phyloP scores from a whole-genome alignment of 1,140 invertebrate genomes.

The Gonioctena quinquepunctata region DNA sequence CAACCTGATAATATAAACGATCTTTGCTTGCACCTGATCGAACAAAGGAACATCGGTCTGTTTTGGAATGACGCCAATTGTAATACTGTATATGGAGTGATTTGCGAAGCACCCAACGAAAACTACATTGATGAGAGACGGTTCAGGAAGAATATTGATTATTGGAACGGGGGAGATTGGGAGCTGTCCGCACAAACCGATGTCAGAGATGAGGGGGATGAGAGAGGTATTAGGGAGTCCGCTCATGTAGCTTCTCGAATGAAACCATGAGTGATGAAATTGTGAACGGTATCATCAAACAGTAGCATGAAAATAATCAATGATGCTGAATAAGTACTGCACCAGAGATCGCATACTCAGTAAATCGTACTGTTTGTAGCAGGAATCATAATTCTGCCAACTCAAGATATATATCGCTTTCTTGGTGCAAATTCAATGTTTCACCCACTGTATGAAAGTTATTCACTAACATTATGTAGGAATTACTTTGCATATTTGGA shows the following conservation, averaged over 20 bases:
- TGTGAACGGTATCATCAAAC: background rate
- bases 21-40: background rate
- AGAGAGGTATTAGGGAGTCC: background rate
- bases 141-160: background rate
- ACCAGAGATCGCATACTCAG: too few relatives aligned
- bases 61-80: constrained; percentile 11
- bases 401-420: too few relatives aligned
- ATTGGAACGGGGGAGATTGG: background rate
- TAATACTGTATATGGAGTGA: background rate
- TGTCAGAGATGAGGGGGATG: background rate
- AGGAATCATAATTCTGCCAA: too few relatives aligned
- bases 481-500: too few relatives aligned
- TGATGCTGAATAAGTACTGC: too few relatives aligned
- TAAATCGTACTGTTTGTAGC: too few relatives aligned
- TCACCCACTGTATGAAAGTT: too few relatives aligned
- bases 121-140: background rate
- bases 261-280: background rate
- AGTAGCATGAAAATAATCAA: too few relatives aligned
- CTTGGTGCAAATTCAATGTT: too few relatives aligned
- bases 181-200: background rate
- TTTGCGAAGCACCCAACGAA: background rate
- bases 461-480: too few relatives aligned
- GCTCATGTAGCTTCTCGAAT: background rate
- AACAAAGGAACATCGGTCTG: background rate
- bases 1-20: constrained; percentile 14